These are phyloP conservation scores for Scaptomyza caliginosa DNA, from an alignment of 2,888 invertebrate genomes.

Conservation along the genomic window DNA sequence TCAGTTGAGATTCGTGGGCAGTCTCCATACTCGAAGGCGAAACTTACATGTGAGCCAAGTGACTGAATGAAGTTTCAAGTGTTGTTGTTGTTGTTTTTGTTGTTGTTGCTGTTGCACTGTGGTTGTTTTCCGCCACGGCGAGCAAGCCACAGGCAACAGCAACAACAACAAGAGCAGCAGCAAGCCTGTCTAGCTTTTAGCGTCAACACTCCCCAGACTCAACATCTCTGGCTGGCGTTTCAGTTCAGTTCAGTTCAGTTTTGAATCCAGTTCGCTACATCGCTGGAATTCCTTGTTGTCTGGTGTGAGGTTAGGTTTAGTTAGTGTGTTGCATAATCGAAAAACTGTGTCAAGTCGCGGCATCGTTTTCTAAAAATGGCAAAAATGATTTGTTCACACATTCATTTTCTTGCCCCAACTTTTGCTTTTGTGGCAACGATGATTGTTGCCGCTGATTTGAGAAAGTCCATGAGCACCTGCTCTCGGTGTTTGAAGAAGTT, in stretches of 20 bases:
- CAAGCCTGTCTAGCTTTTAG: conserved; percentile 49
- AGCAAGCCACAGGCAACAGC: conserved; percentile 1
- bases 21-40: conserved; percentile 12
- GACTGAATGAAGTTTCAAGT: conserved; percentile 63
- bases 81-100: conserved; percentile 44
- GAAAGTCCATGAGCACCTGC: conserved; percentile 32
- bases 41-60: conserved; percentile 47
- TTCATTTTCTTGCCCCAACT: conserved; percentile 39
- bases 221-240: conserved; percentile 21
- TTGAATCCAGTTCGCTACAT: conserved; percentile 48
- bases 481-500: neutral
- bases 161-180: conserved; percentile 12
- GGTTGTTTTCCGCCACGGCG: neutral
- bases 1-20: conserved; percentile 28
- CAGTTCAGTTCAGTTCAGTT: conserved; percentile 2
- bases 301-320: conserved; percentile 58
- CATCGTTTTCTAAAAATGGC: conserved; percentile 70
- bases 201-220: conserved; percentile 55
- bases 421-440: conserved; percentile 22
- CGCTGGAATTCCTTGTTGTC: conserved; percentile 35
- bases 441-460: neutral
- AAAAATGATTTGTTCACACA: conserved; percentile 62
- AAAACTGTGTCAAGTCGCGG: conserved; percentile 66
- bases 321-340: conserved; percentile 61
- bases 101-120: neutral